These are phyloP conservation scores for Neopipo cinnamomea DNA, from an alignment of 2,113 vertebrate species.

Conservation along the genomic window DNA sequence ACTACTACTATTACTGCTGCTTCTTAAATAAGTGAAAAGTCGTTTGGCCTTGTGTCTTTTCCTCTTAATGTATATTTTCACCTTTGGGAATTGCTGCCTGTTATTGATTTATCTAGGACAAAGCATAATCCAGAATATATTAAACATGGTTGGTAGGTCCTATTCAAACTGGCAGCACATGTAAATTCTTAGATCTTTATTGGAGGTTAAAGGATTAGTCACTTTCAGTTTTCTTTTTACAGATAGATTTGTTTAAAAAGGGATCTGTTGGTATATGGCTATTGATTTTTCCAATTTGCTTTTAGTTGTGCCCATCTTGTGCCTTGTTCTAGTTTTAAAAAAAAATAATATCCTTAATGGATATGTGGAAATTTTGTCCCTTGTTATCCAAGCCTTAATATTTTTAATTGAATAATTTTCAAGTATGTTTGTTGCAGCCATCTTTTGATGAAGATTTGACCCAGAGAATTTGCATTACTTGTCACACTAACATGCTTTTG, in stretches of 20 bases:
- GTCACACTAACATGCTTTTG: not conserved
- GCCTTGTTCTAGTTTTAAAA: not conserved
- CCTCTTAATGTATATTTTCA: conserved; percentile 53
- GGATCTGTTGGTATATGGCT: not conserved
- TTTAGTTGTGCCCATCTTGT: not conserved
- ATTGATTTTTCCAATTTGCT: conserved; percentile 8
- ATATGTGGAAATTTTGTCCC: not conserved
- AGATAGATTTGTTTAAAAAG: conserved; percentile 13
- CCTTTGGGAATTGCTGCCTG: conserved; percentile 25
- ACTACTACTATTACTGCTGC: not conserved
- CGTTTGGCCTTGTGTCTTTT: conserved; percentile 10
- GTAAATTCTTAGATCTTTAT: conserved; percentile 42
- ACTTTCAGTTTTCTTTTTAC: not conserved
- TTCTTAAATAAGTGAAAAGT: not conserved
- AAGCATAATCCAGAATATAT: conserved; percentile 34
- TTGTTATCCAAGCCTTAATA: not conserved
- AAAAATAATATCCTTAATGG: not conserved
- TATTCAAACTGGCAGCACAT: conserved; percentile 1
- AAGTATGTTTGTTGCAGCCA: not conserved
- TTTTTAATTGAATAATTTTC: conserved; percentile 9
- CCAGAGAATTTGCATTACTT: not conserved
- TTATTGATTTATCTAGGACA: conserved; percentile 50
- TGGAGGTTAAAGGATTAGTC: conserved; percentile 12
- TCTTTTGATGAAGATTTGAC: not conserved
- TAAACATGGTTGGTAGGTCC: not conserved